Percentiles rank a stretch among this genome's conserved stretches.
Conservation (phyloP, 2,113 vertebrate species). For the Myiagra hebetior region DNA sequence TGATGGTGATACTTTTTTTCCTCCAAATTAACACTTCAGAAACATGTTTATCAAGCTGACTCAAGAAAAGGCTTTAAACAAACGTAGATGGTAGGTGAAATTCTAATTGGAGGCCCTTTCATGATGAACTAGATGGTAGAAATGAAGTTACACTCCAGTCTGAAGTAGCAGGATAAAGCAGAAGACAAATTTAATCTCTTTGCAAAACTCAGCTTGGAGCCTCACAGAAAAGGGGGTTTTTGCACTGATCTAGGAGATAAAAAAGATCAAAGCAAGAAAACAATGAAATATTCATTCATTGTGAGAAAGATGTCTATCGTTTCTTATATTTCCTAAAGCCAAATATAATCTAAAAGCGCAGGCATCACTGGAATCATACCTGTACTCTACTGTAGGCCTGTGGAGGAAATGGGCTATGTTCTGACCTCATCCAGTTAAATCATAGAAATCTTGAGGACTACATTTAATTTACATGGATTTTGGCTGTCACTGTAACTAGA, state of each 20-base stretch:
- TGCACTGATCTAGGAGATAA: neutral
- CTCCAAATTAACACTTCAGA: neutral
- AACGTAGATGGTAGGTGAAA: neutral
- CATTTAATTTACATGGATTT: neutral
- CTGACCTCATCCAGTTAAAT: neutral
- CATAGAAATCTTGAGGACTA: neutral
- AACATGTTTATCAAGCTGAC: neutral
- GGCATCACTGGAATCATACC: neutral
- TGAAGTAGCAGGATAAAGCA: neutral
- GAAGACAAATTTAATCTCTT: neutral
- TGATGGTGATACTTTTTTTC: neutral
- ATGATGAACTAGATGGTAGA: neutral
- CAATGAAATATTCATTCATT: neutral
- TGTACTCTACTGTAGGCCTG: neutral
- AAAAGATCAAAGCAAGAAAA: neutral
- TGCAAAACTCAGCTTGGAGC: neutral
- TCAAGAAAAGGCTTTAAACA: neutral
- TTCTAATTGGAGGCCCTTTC: neutral
- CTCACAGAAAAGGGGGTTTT: fast-evolving
- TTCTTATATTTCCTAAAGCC: neutral
- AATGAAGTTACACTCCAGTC: neutral
- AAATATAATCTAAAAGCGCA: neutral
- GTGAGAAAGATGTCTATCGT: neutral
- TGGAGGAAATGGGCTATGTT: neutral
- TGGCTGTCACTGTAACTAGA: neutral